phyloP scores from a whole-genome alignment of 2,113 vertebrate species.

The Atrichornis clamosus region DNA sequence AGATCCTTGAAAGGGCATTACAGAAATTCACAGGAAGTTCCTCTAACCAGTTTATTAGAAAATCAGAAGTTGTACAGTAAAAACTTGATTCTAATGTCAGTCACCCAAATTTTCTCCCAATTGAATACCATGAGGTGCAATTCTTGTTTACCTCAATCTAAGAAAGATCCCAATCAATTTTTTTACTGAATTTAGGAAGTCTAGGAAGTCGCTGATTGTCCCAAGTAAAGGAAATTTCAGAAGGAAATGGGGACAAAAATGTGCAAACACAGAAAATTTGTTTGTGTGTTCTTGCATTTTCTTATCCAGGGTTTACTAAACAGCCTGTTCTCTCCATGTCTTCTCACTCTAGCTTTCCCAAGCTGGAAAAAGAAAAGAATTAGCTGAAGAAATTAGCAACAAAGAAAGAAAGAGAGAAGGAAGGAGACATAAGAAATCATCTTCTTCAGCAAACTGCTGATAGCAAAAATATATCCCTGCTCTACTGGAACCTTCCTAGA shows the following conservation, averaged over 20 bases:
- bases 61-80: not conserved
- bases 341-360: not conserved
- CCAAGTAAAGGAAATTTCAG: not conserved
- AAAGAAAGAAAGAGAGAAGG: not conserved
- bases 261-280: not conserved
- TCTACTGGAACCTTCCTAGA: not conserved
- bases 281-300: not conserved
- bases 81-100: not conserved
- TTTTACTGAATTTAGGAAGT: not conserved
- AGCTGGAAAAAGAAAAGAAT: not conserved
- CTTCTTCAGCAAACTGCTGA: not conserved
- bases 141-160: not conserved
- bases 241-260: not conserved
- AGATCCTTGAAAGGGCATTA: not conserved
- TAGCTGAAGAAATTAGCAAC: not conserved
- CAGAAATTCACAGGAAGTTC: not conserved
- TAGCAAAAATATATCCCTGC: not conserved
- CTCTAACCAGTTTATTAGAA: not conserved
- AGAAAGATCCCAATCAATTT: not conserved
- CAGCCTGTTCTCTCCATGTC: not conserved
- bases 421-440: not conserved
- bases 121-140: not conserved
- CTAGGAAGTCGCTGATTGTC: not conserved
- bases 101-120: not conserved
- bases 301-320: not conserved